Evolutionary conservation across 2,797 vertebrate genomes (phyloP).

Genomic region (Sebastes elongatus): DNA sequence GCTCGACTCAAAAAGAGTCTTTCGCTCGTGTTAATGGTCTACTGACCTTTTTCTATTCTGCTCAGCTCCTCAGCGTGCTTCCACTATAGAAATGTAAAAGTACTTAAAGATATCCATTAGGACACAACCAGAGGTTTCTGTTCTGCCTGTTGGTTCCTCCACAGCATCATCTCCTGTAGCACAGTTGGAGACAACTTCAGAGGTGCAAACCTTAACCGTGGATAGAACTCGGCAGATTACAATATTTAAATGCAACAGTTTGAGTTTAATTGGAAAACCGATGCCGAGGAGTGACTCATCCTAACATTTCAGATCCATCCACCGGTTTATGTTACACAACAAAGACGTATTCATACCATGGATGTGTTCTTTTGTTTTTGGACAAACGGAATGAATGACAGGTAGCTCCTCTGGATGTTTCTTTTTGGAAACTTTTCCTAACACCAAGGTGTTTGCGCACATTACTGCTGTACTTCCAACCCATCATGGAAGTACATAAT

Average conservation of each 20-base stretch:
- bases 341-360: background rate
- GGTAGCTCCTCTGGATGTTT: background rate
- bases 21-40: constrained; percentile 27
- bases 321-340: background rate
- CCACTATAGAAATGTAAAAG: constrained; percentile 31
- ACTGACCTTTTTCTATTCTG: constrained; percentile 34
- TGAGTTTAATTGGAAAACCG: background rate
- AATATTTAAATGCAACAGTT: background rate
- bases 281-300: background rate
- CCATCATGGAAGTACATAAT: background rate
- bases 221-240: background rate
- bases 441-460: background rate
- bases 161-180: background rate
- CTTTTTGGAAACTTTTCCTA: background rate
- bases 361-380: background rate
- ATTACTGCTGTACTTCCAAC: background rate
- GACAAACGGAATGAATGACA: background rate
- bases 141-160: background rate
- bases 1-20: background rate
- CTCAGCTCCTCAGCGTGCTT: constrained; percentile 13
- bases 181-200: background rate
- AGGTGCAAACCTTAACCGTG: background rate
- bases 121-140: background rate
- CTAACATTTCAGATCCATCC: background rate
- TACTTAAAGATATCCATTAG: constrained; percentile 17